Evolutionary conservation across 2,888 invertebrate genomes (phyloP).

Genomic region (Cheilosia scutellata): DNA sequence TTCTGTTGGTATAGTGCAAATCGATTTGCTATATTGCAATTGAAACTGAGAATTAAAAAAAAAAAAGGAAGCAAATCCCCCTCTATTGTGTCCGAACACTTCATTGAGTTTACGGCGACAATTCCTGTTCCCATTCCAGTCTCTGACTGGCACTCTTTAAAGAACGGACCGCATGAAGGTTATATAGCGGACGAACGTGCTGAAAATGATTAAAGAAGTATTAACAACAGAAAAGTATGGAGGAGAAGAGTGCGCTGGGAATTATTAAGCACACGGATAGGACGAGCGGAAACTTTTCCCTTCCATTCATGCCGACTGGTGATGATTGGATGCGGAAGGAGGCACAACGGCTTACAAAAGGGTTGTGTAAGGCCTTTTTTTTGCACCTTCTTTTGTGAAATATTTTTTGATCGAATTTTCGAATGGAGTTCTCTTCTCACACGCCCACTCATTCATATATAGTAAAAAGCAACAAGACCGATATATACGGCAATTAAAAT

Average conservation of each 20-base stretch:
- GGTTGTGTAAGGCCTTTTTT: conserved; percentile 1
- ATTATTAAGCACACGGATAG: conserved; percentile 54
- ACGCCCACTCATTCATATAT: conserved; percentile 5
- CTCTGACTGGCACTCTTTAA: not conserved
- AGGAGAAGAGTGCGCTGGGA: conserved; percentile 54
- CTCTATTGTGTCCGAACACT: conserved; percentile 38
- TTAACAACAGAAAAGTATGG: conserved; percentile 52
- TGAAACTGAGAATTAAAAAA: conserved; percentile 26
- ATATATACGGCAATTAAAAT: conserved; percentile 69
- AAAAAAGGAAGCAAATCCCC: conserved; percentile 15
- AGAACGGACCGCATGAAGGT: conserved; percentile 55
- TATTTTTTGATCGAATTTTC: conserved; percentile 32
- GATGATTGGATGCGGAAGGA: conserved; percentile 6
- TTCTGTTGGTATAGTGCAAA: conserved; percentile 62
- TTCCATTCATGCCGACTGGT: conserved; percentile 34
- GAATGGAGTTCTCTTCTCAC: conserved; percentile 25
- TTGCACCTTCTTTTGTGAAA: conserved; percentile 21
- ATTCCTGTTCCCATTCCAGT: conserved; percentile 12
- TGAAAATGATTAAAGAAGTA: conserved; percentile 73
- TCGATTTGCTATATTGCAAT: conserved; percentile 68
- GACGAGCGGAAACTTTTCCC: conserved; percentile 53
- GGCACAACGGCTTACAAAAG: conserved; percentile 11
- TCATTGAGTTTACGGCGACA: conserved; percentile 45
- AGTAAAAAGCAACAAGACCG: not conserved
- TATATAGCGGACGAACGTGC: conserved; percentile 69